Conservation (phyloP, 2,113 vertebrate genomes). For the Tragelaphus imberbis region DNA sequence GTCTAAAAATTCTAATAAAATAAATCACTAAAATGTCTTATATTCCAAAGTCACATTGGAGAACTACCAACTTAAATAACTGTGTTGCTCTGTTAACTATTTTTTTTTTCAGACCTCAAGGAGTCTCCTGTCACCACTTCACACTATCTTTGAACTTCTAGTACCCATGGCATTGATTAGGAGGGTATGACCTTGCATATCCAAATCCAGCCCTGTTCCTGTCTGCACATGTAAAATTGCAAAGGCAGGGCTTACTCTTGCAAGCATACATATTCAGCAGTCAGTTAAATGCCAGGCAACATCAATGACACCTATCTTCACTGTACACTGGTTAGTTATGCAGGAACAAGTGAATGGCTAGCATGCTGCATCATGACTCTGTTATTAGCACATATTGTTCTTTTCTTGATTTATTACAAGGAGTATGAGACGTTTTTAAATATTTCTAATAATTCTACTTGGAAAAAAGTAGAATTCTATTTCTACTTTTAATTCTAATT, state of each 20-base stretch:
- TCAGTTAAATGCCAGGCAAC: not conserved
- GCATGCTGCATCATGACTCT: not conserved
- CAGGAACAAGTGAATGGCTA: not conserved
- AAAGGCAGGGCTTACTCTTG: not conserved
- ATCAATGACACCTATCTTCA: not conserved
- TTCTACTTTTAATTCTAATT: too few relatives aligned
- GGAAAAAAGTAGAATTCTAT: not conserved
- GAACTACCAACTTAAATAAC: not conserved
- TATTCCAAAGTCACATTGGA: not conserved
- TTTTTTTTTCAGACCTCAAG: not conserved
- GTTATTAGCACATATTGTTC: not conserved
- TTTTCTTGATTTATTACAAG: not conserved
- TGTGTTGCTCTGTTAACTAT: not conserved
- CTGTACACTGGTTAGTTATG: not conserved
- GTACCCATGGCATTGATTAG: not conserved
- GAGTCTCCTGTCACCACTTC: not conserved
- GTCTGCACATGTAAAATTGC: not conserved
- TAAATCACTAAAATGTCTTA: not conserved
- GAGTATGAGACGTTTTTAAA: not conserved
- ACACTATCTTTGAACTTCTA: not conserved
- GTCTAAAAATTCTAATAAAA: slow-evolving; percentile 10
- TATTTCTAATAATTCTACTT: slow-evolving; percentile 2
- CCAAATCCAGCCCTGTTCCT: not conserved
- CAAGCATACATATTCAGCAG: not conserved
- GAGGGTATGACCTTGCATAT: not conserved